Base-by-base conservation (phyloP, 2,113 vertebrate species). In the Phylloscopus trochilus region DNA sequence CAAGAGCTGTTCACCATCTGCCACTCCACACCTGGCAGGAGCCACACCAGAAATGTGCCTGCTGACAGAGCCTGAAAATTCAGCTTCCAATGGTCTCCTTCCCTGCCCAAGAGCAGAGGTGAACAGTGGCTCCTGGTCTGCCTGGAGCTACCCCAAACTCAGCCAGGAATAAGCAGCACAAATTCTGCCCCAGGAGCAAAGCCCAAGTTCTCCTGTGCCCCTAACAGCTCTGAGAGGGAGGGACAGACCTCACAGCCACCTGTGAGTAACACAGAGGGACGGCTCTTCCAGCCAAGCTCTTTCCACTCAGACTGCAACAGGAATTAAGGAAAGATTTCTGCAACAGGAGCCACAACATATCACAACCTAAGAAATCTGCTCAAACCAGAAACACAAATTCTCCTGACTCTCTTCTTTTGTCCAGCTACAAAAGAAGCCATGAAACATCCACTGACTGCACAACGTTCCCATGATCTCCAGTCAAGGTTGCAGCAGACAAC, bases 81-180 rank as follows among this genome's bases (percentile, higher is more conserved):
- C 20, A 62, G 13, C 47, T 49, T 81, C 30, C 0, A 0, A 16
- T 3, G 3, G 4, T 20, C 53, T 37, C 51, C n/a, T 60, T 33
- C 76, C 43, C 8, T 33, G 37, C 3, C 1, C 1, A 49, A 43
- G 37, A 64, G 70, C 74, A 62, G 55, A 63, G 56, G 35, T 22
- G 60, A 81, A 77, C 0, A 0, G 27, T 18, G 44, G 62, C 46
- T 94, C 41, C 78, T 27, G 12, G 39, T 24, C 35, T 37, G 35
- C 43, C 66, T 43, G 44, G 19, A 63, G 52, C 43, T 58, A 28
- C 51, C 27, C 60, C 62, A 39, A 56, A 7, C 52, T 56, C 53
- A 82, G 62, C 37, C 55, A 62, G 63, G 26, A 81, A 24, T 4
- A 35, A 58, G 35, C 72, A 81, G 63, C 74, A 74, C 51, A 83